Percentiles rank a stretch among this genome's conserved stretches.
Evolutionary conservation across 2,113 vertebrate species (phyloP).

Genomic region (Cyphomyrus plagiostoma): DNA sequence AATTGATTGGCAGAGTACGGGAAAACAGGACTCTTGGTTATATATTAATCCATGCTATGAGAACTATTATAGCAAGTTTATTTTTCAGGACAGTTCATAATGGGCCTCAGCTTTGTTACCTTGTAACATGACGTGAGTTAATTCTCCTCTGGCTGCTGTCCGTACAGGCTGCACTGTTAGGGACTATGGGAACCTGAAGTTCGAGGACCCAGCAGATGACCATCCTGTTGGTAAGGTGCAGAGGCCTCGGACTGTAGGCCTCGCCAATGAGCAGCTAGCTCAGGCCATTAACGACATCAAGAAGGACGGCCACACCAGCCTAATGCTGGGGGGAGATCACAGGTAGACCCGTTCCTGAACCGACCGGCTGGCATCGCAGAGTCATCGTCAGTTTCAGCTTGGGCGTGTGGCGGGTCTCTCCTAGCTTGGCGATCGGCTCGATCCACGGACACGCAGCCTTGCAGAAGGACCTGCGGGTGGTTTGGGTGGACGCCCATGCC

Average conservation of each 20-base stretch:
- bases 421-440: conserved; percentile 64
- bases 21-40: neutral
- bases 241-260: conserved; percentile 46
- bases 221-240: conserved; percentile 40
- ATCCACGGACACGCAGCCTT: conserved; percentile 57
- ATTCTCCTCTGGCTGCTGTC: neutral
- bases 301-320: conserved; percentile 47
- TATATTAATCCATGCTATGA: conserved; percentile 1
- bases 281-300: conserved; percentile 48
- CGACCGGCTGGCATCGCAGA: neutral
- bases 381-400: neutral
- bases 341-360: conserved; percentile 41
- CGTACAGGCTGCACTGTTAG: conserved; percentile 56
- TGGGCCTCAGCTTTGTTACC: neutral
- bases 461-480: conserved; percentile 46
- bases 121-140: neutral
- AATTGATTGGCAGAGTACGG: neutral
- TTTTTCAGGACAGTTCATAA: neutral
- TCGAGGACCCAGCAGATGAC: conserved; percentile 42
- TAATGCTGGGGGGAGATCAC: conserved; percentile 69
- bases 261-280: conserved; percentile 52
- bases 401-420: neutral
- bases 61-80: neutral
- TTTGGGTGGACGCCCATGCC: conserved; percentile 70
- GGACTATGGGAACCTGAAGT: conserved; percentile 64